Conservation (phyloP, 2,797 vertebrate genomes). For the Sitta carolinensis region DNA sequence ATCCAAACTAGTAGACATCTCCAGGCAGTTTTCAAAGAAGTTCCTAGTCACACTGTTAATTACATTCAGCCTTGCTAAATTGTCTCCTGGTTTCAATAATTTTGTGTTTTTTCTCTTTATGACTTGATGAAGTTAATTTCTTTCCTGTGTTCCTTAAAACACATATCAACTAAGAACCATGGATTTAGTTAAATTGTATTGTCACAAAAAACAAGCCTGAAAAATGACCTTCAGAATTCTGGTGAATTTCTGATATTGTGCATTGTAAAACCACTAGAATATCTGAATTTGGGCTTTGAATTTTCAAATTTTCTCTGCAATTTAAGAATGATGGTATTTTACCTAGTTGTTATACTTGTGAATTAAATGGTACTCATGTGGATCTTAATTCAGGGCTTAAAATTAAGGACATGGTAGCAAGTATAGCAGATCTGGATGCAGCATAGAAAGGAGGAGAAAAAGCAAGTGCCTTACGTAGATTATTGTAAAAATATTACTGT, state of each 20-base stretch:
- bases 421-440: not conserved
- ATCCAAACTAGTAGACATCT: not conserved
- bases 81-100: not conserved
- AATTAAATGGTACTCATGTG: not conserved
- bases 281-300: not conserved
- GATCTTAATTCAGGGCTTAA: not conserved
- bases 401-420: not conserved
- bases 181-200: not conserved
- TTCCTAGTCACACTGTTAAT: not conserved
- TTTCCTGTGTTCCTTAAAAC: not conserved
- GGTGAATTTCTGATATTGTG: fast-evolving
- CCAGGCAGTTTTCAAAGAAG: not conserved
- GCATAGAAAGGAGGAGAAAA: not conserved
- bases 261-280: not conserved
- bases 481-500: not conserved
- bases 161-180: not conserved
- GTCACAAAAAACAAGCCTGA: not conserved
- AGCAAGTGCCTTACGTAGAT: not conserved
- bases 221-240: not conserved
- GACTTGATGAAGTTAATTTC: not conserved
- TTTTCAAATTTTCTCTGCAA: not conserved
- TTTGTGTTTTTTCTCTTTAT: not conserved
- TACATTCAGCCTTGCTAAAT: not conserved
- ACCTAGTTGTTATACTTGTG: not conserved
- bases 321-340: not conserved